Evolutionary conservation across 2,888 invertebrate species (phyloP), one percentile per base, ranked within the genome.

Genomic region (Drosophila algonquin): DNA sequence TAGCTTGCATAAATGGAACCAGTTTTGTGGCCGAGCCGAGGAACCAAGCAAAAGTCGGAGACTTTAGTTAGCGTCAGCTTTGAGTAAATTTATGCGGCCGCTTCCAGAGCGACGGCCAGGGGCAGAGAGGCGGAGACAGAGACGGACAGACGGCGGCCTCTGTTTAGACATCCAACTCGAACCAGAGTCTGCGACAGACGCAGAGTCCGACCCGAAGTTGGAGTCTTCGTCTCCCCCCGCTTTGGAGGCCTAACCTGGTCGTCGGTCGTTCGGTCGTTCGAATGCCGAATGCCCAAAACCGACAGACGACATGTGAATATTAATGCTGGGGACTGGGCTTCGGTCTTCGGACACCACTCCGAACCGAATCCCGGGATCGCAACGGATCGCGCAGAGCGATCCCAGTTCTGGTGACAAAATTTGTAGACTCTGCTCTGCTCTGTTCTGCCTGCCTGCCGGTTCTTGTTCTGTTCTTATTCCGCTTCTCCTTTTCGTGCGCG

Each of bases 231-330:
- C 24, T 24, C 40, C 32, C 12, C 35, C 16, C n/a, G 14, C 18
- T 40, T 1, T 1, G 44, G 57, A 57, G 58, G 48, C 24, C 58
- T n/a, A 58, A 50, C 47, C 24, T 50, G 48, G 58, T 30, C 30
- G 30, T 21, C 21, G 21, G 21, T 21, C 21, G 21, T 21, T 7
- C 27, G 27, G 35, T 50, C 35, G 50, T 8, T 14, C 16, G 35
- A 32, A 35, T 47, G 47, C 48, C 45, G 55, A 44, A 55, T 12
- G 45, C 44, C 55, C 45, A 47, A 58, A 32, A 74, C 64, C 85
- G 78, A 74, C 73, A 74, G 81, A 89, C 90, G 85, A 87, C 89
- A 88, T 87, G 86, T 89, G 90, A 90, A 90, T 90, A 90, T 90
- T 90, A 90, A 90, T 90, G 90, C 80, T 77, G 81, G 69, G 69